These are phyloP conservation scores for Pseudomyrmex gracilis DNA, from an alignment of 1,140 invertebrate species.

Conservation along the genomic window DNA sequence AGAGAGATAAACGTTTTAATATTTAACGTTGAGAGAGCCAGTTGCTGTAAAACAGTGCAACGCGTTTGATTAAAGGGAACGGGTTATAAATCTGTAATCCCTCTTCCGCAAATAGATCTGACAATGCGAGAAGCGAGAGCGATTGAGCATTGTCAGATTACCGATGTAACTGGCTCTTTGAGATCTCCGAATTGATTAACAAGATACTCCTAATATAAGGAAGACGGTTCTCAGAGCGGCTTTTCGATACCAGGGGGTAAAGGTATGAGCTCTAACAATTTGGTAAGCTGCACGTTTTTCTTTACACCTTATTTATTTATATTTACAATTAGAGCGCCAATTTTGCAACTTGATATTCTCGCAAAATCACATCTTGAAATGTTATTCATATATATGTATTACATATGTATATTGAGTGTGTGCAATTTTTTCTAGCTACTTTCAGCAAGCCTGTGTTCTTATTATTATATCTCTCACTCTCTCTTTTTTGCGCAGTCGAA, in stretches of 20 bases:
- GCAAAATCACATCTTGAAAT: conserved; percentile 2
- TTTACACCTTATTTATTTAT: conserved; percentile 56
- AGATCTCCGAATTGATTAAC: conserved; percentile 79
- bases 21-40: conserved; percentile 26
- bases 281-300: conserved; percentile 80
- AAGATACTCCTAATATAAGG: conserved; percentile 76
- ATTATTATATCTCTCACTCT: conserved; percentile 8
- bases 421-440: conserved; percentile 74
- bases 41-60: not conserved
- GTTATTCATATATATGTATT: conserved; percentile 18
- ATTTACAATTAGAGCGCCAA: not conserved
- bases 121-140: not conserved
- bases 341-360: conserved; percentile 14
- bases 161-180: conserved; percentile 19
- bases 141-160: not conserved
- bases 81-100: not conserved
- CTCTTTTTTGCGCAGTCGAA: conserved; percentile 37
- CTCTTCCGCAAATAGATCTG: not conserved
- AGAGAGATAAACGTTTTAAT: not conserved
- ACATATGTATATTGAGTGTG: conserved; percentile 80
- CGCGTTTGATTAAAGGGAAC: not conserved
- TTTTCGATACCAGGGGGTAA: conserved; percentile 81
- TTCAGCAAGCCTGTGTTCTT: conserved; percentile 58
- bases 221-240: conserved; percentile 70
- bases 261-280: conserved; percentile 78